phyloP scores from a whole-genome alignment of 2,113 vertebrate species.

The Cyanoliseus patagonus region DNA sequence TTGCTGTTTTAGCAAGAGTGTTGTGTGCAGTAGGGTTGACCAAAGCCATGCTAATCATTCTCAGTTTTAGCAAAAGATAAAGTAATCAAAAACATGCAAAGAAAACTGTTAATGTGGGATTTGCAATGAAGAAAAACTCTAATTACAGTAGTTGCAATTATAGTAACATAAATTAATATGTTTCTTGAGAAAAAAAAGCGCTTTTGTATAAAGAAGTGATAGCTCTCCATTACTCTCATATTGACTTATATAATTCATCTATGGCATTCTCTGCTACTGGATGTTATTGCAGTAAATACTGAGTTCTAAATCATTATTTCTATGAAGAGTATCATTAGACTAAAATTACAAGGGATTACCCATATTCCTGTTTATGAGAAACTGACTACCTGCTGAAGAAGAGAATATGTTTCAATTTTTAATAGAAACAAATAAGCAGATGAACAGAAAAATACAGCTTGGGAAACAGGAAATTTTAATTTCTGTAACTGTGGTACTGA shows the following conservation, averaged over 20 bases:
- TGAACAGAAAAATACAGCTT: background rate
- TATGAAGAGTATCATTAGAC: background rate
- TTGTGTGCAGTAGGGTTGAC: background rate
- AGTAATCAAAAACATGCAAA: background rate
- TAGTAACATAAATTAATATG: accelerated
- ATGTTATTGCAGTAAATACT: background rate
- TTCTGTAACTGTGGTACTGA: background rate
- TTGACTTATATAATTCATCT: background rate
- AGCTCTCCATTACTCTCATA: background rate
- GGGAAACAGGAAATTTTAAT: background rate
- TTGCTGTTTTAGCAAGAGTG: background rate
- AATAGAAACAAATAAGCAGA: background rate
- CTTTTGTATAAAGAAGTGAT: background rate
- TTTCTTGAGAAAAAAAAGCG: background rate
- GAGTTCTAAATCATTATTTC: background rate
- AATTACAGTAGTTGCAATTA: background rate
- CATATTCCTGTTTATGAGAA: background rate
- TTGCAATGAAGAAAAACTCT: background rate
- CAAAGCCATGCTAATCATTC: accelerated
- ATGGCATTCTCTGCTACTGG: background rate
- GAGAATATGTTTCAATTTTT: background rate
- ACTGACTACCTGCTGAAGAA: background rate
- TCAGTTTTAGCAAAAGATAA: background rate
- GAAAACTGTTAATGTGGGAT: background rate
- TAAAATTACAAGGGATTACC: background rate